Evolutionary conservation across 2,113 vertebrate genomes (phyloP).

Genomic region (Hiodon alosoides): DNA sequence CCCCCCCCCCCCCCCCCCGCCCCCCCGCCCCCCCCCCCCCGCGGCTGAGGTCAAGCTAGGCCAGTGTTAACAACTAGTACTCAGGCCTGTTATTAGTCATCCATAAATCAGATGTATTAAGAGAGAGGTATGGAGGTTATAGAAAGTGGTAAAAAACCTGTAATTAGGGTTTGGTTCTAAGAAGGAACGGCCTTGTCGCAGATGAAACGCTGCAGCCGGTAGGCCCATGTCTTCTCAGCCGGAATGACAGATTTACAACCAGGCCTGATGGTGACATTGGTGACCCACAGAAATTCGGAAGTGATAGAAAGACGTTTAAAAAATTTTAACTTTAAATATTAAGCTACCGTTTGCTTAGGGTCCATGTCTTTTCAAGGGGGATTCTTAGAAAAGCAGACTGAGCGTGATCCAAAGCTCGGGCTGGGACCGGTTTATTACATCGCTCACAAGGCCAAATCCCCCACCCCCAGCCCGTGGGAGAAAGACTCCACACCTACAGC

Average conservation of each 20-base stretch:
- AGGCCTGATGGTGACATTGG: background rate
- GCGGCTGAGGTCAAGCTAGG: background rate
- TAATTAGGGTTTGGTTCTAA: background rate
- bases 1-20: too few species aligned
- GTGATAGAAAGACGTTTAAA: too few species aligned
- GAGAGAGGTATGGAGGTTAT: background rate
- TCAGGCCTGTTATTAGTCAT: background rate
- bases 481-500: background rate
- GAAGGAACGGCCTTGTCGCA: background rate
- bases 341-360: background rate
- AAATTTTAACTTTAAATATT: background rate
- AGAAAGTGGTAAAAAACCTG: background rate
- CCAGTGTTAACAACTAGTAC: background rate
- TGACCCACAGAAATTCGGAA: too few species aligned
- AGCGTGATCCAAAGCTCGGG: background rate
- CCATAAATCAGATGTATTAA: background rate
- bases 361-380: background rate
- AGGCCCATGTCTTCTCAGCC: background rate
- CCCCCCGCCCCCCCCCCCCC: too few species aligned
- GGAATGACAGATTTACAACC: background rate
- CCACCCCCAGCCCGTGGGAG: background rate
- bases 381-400: background rate
- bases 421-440: slow-evolving; percentile 10
- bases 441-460: background rate
- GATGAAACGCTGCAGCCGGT: background rate